Conservation (phyloP, 2,797 vertebrate genomes). For the Sebastolobus alascanus region DNA sequence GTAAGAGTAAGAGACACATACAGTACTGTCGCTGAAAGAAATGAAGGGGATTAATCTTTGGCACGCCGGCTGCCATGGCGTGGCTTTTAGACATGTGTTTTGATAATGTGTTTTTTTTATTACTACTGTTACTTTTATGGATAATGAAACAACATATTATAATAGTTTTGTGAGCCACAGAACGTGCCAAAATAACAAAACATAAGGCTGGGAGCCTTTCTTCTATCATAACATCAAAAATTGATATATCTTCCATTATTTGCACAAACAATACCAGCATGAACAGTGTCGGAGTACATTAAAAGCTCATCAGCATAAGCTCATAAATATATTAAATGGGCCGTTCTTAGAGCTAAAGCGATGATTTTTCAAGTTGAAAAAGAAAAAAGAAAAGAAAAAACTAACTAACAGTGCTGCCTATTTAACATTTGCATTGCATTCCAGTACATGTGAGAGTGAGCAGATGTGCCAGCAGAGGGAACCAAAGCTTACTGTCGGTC, state of each 20-base stretch:
- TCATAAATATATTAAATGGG: not conserved
- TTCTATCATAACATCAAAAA: not conserved
- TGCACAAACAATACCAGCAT: not conserved
- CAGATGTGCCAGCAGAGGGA: slow-evolving; percentile 72
- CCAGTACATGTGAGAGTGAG: not conserved
- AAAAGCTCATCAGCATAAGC: slow-evolving; percentile 2
- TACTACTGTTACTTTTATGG: not conserved
- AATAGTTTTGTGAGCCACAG: not conserved
- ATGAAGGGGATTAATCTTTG: not conserved
- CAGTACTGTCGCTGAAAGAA: not conserved
- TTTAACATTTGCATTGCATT: not conserved
- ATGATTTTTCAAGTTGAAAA: not conserved
- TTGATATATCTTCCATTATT: not conserved
- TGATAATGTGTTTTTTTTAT: not conserved
- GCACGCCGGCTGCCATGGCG: not conserved
- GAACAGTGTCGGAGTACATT: not conserved
- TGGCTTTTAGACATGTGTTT: not conserved
- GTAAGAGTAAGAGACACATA: not conserved
- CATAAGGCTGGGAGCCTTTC: not conserved
- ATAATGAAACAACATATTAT: not conserved
- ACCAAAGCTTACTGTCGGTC: slow-evolving; percentile 32
- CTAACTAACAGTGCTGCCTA: not conserved
- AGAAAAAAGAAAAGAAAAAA: not conserved
- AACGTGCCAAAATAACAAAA: not conserved
- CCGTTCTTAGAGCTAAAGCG: not conserved